Evolutionary conservation across 2,797 vertebrate species (phyloP).

Genomic region (Acanthiza pusilla): DNA sequence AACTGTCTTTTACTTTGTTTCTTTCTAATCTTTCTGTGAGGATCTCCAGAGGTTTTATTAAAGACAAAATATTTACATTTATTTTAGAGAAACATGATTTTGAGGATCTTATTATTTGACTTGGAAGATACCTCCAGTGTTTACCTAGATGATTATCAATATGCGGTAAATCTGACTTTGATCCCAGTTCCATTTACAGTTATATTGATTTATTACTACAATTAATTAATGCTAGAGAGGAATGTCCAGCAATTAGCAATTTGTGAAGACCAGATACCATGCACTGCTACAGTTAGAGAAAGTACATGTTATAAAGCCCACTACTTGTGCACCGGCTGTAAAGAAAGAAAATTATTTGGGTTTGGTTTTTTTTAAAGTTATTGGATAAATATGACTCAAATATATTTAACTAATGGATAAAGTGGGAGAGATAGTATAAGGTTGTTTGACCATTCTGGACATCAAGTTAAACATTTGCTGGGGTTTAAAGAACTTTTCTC

Average conservation of each 20-base stretch:
- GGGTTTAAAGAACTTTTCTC: neutral
- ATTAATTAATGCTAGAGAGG: neutral
- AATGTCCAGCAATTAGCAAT: neutral
- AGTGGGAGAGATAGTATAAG: neutral
- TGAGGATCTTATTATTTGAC: neutral
- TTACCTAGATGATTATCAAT: neutral
- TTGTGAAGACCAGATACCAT: neutral
- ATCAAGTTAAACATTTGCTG: neutral
- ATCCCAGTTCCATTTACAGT: neutral
- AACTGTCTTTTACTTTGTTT: neutral
- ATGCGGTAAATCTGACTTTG: neutral
- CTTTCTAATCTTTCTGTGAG: neutral
- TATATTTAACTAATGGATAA: neutral
- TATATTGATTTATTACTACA: neutral
- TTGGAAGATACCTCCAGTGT: neutral
- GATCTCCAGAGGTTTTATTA: neutral
- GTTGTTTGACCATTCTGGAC: neutral
- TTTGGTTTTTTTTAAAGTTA: rapidly evolving
- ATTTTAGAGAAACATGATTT: neutral
- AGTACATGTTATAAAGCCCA: neutral
- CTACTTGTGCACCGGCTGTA: neutral
- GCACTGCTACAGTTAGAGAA: neutral
- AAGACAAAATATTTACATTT: neutral
- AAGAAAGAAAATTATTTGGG: neutral
- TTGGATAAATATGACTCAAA: neutral